Evolutionary conservation across 2,888 invertebrate genomes (phyloP), one percentile per base, ranked within the genome.

Genomic region (Plutella xylostella): DNA sequence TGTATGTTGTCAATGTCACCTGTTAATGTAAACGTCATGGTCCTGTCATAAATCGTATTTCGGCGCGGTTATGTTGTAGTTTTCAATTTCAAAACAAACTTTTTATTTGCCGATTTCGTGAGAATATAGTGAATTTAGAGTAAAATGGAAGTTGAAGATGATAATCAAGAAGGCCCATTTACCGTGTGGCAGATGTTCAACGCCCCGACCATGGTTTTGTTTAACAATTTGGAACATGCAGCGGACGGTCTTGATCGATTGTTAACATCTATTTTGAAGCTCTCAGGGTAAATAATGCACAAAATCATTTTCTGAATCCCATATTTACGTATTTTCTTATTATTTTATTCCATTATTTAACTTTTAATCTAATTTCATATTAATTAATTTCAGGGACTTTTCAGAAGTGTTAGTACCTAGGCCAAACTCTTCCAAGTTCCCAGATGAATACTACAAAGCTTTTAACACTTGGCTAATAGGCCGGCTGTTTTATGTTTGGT

Each of bases 381-480:
- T n/a, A n/a, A n/a, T n/a, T n/a, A n/a, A 20, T 66, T 74, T 45
- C 60, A 79, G 82, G 38, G 85, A 86, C 50, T 85, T 82, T 57
- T 82, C 85, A 4, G 85, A 86, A 56, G 85, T 87, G 11, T 72
- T 88, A 44, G 82, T 87, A 1, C 86, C 83, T 39, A 66, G 76
- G 37, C 65, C 74, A 33, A 80, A 86, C 3, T 61, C 66, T 40
- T 65, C 72, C 2, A 72, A 70, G 48, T 69, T 76, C 53, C 74
- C 82, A 20, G 82, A 80, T 49, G 63, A 68, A 34, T 74, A 82
- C 53, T 86, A 86, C 55, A 65, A 72, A 56, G 68, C 87, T 2
- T 90, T 90, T 53, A 88, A 88, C 45, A 86, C 85, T 14, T 91
- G 90, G 90, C 64, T 90, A 2, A 72, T 90, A 45, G 90, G 90